These are phyloP conservation scores for Sinotaia quadrata DNA, from an alignment of 2,888 invertebrate genomes.

Conservation along the genomic window DNA sequence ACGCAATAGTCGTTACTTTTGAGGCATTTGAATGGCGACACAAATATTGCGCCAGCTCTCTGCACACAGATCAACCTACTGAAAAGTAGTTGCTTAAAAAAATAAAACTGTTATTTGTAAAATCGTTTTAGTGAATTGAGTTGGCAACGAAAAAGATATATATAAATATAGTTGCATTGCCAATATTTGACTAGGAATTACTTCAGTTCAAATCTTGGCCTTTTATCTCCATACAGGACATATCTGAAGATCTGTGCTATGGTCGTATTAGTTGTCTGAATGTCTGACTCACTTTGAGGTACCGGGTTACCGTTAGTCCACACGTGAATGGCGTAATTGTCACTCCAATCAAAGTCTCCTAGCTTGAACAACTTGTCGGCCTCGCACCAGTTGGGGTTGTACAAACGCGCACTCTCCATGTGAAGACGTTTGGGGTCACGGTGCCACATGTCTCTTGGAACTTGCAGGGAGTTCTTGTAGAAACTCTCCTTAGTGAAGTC, in stretches of 20 bases:
- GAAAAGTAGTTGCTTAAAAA: no score
- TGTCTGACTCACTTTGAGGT: constrained; percentile 30
- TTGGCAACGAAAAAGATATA: no score
- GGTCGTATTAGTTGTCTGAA: constrained; percentile 37
- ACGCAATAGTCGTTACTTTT: no score
- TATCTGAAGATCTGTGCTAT: constrained; percentile 39
- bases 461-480: constrained; percentile 36
- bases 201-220: no score
- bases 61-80: no score
- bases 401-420: constrained; percentile 34
- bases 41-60: no score
- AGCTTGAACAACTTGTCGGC: constrained; percentile 34
- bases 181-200: no score
- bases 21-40: no score
- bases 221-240: constrained; percentile 33
- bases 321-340: constrained; percentile 40
- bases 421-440: constrained; percentile 31
- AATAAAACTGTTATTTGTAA: no score
- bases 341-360: constrained; percentile 37
- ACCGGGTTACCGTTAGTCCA: constrained; percentile 37
- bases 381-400: constrained; percentile 43
- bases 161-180: no score
- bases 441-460: constrained; percentile 33
- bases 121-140: no score
- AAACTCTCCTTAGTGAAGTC: constrained; percentile 28